Conservation (phyloP, 2,113 vertebrate genomes). For the Brachyhypopomus gauderio region DNA sequence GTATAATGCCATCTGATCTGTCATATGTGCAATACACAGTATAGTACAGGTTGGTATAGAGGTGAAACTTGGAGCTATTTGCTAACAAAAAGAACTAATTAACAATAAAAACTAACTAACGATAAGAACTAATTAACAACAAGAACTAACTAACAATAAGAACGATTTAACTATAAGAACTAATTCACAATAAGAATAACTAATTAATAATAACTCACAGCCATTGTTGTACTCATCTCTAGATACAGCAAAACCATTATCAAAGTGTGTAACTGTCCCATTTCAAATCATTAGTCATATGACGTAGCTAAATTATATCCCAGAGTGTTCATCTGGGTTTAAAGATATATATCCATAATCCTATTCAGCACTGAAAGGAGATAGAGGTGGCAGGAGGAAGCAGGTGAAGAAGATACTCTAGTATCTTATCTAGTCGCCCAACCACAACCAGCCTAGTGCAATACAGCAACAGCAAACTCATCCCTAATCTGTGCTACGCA, state of each 20-base stretch:
- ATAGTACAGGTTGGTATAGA: neutral
- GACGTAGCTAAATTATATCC: constrained; percentile 76
- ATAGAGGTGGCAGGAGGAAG: constrained; percentile 27
- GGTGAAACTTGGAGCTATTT: neutral
- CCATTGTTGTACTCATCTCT: neutral
- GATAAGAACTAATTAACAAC: no score
- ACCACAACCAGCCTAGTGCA: neutral
- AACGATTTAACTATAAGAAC: no score
- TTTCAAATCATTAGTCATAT: constrained; percentile 54
- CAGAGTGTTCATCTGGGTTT: constrained; percentile 75
- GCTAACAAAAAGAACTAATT: no score
- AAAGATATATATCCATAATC: constrained; percentile 69
- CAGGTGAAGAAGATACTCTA: neutral
- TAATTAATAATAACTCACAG: no score
- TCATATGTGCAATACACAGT: neutral
- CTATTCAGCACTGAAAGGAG: constrained; percentile 59
- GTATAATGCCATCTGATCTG: neutral
- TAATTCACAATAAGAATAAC: no score
- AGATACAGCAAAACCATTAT: neutral
- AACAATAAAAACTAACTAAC: no score
- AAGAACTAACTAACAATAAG: no score
- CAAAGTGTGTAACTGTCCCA: constrained; percentile 27
- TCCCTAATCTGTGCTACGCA: neutral
- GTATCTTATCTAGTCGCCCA: neutral
- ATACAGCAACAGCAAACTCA: neutral